Percentiles rank a stretch among this genome's conserved stretches.
Conservation (phyloP, 1,140 invertebrate genomes). For the Drosophila ercepeae region DNA sequence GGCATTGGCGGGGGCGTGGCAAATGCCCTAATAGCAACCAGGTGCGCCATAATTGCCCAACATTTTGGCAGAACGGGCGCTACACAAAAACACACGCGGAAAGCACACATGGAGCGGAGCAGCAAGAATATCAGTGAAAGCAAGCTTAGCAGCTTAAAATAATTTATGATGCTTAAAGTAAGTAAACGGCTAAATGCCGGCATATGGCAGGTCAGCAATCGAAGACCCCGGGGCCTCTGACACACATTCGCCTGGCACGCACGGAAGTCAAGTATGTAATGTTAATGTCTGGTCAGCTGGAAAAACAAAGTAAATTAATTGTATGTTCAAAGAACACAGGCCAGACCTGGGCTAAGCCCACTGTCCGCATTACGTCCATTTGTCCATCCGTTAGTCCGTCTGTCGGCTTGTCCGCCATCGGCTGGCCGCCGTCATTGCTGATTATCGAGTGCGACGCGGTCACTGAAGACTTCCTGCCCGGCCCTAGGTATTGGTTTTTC, state of each 20-base stretch:
- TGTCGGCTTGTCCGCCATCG: not conserved
- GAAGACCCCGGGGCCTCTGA: constrained; percentile 19
- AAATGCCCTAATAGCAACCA: constrained; percentile 53
- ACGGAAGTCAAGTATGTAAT: constrained; percentile 82
- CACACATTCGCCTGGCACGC: constrained; percentile 45
- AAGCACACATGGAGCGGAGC: constrained; percentile 8
- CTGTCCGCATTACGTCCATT: constrained; percentile 23
- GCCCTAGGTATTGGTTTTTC: constrained; percentile 66
- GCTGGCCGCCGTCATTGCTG: constrained; percentile 50
- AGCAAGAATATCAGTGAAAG: constrained; percentile 33
- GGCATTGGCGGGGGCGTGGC: constrained; percentile 16
- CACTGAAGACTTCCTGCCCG: constrained; percentile 75
- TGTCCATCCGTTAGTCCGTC: not conserved
- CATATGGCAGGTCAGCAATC: constrained; percentile 79
- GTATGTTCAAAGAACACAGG: constrained; percentile 71
- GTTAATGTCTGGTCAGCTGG: constrained; percentile 82
- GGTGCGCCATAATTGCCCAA: constrained; percentile 75
- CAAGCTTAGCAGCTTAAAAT: constrained; percentile 75
- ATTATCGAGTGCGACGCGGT: constrained; percentile 81
- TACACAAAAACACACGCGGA: constrained; percentile 42
- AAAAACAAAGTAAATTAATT: constrained; percentile 83
- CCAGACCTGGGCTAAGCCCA: constrained; percentile 28
- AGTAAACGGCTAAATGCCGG: constrained; percentile 78
- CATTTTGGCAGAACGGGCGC: constrained; percentile 55
- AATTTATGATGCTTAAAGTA: constrained; percentile 81